Conservation (phyloP, 37 sponge, comb jelly and placozoan species). For the Dysidea cf. avara region DNA sequence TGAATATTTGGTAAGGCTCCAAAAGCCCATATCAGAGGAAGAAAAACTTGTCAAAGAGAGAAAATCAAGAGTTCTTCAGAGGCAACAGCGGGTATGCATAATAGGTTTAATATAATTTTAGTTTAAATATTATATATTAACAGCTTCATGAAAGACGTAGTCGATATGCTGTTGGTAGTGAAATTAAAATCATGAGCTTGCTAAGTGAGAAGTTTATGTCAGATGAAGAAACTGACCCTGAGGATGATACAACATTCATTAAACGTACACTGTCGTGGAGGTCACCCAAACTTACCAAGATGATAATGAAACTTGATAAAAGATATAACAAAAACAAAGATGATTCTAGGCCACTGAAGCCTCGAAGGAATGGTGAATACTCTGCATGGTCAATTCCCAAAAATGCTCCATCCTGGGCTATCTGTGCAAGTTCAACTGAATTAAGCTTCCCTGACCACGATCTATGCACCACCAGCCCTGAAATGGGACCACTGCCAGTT, state of each 20-base stretch:
- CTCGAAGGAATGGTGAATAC: not conserved
- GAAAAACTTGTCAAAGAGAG: not conserved
- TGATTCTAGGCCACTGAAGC: not conserved
- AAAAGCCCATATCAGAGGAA: not conserved
- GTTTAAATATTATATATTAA: not conserved
- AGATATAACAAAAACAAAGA: not conserved
- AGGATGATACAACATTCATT: not conserved
- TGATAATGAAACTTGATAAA: not conserved
- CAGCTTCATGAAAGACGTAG: not conserved
- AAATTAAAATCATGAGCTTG: not conserved
- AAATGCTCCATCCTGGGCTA: too few relatives aligned
- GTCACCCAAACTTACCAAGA: not conserved
- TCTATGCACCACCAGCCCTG: too few relatives aligned
- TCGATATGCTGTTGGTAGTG: not conserved
- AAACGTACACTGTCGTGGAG: slow-evolving; percentile 1
- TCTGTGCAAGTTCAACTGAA: too few relatives aligned
- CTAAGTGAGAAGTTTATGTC: slow-evolving; percentile 5
- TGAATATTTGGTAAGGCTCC: not conserved
- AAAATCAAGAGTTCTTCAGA: not conserved
- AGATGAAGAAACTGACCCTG: slow-evolving; percentile 5
- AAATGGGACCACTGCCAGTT: too few relatives aligned
- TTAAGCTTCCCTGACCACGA: too few relatives aligned
- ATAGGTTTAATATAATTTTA: not conserved
- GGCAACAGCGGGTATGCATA: not conserved
- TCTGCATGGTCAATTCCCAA: too few relatives aligned